A percentile compares a stretch with the other conserved stretches of the same genome.
These are phyloP conservation scores for Matsumurasca onukii DNA, from an alignment of 1,140 invertebrate genomes.

Conservation along the genomic window DNA sequence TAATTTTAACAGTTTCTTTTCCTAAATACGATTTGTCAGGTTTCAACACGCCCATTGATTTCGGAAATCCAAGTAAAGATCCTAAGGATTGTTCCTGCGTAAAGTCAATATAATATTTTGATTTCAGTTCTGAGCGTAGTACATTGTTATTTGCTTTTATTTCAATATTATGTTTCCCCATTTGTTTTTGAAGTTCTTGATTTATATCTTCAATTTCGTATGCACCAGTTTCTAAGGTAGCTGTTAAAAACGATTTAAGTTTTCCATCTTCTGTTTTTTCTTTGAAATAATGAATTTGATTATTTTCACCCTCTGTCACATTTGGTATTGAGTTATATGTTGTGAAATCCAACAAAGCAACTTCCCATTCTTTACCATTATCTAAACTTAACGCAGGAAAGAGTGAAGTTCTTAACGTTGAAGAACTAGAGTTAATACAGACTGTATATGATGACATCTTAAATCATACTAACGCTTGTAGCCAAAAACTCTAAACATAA, in stretches of 20 bases:
- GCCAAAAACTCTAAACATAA: constrained; percentile 13
- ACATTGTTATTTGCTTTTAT: constrained; percentile 2
- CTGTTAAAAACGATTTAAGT: not conserved
- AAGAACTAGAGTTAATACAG: not conserved
- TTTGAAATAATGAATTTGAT: constrained; percentile 1
- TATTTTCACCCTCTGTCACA: not conserved
- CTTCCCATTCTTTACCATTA: not conserved
- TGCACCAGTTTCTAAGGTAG: constrained; percentile 13
- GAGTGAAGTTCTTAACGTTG: not conserved
- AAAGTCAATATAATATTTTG: not conserved
- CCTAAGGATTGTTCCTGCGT: constrained; percentile 1
- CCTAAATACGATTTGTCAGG: too few species aligned
- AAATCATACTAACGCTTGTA: not conserved
- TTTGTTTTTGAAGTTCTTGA: not conserved
- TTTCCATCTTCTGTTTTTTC: not conserved
- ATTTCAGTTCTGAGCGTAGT: constrained; percentile 17
- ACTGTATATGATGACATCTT: not conserved
- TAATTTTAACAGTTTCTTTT: constrained; percentile 17
- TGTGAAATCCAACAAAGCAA: not conserved
- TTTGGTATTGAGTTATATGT: constrained; percentile 27
- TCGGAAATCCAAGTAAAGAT: not conserved
- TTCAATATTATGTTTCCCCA: not conserved
- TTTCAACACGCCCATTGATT: not conserved
- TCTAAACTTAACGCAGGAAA: not conserved
- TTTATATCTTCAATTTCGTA: constrained; percentile 14